Evolutionary conservation across 2,888 invertebrate genomes (phyloP), one percentile per base, ranked within the genome.

Genomic region (Imbricaverruca yamaguchii): DNA sequence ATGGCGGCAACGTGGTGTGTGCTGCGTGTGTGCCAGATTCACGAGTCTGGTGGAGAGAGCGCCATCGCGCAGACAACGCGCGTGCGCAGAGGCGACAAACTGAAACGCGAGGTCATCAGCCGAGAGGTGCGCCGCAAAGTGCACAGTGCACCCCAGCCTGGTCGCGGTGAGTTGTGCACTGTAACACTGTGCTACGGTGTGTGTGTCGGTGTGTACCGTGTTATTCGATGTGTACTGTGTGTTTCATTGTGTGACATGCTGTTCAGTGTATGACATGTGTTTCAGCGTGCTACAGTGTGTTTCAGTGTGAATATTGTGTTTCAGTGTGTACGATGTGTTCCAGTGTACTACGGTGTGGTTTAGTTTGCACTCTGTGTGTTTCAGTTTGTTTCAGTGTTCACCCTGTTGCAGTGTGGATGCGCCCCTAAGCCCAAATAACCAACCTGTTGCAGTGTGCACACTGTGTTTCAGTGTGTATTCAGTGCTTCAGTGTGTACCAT

Each of bases 121-220:
- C 15, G 53, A 15, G 74, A 74, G 74, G 74, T 74, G 74, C 74
- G 74, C 21, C 23, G 74, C 21, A 74, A 74, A 55, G 74, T 74
- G 21, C 74, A 21, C 74, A 74, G 74, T 55, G 74, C 74, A 0
- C 74, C 74, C 18, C 18, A 53, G 74, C 74, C 74, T 8, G 21
- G 21, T 55, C 7, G 74, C 18, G 21, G 74, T 74, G 74, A 74
- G 74, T 74, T 39, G 39, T 39, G 39, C 39, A 39, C 39, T 39
- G 39, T 39, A 39, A 39, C 39, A 39, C 39, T 39, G 39, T 39
- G 39, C 39, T 39, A 39, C 39, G 4, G 39, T 39, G n/a, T n/a
- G n/a, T n/a, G n/a, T n/a, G 39, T 39, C 39, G 1, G 39, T 39
- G 39, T 39, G 39, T 39, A 39, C 39, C 39, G 4, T 39, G 39